Percentiles rank a stretch among this genome's conserved stretches.
Conservation (phyloP, 2,797 vertebrate species). For the Acanthurus lineatus region DNA sequence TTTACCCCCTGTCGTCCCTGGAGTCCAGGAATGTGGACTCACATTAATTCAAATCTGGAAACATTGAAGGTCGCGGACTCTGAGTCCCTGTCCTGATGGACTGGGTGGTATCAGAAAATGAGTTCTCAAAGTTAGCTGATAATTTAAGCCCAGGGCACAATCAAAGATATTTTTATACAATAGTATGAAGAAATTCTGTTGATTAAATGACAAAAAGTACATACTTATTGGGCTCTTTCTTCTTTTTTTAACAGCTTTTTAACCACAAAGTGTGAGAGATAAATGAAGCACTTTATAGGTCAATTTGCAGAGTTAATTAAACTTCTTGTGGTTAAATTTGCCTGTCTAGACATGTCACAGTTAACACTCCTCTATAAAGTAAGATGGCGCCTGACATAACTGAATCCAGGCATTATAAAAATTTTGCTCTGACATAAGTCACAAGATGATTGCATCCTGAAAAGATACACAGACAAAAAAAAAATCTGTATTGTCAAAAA, state of each 20-base stretch:
- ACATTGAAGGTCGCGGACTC: constrained; percentile 60
- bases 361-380: constrained; percentile 56
- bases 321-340: constrained; percentile 68
- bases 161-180: constrained; percentile 16
- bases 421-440: constrained; percentile 39
- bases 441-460: constrained; percentile 27
- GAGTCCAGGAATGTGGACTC: constrained; percentile 56
- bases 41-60: constrained; percentile 66
- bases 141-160: constrained; percentile 15
- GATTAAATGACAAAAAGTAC: constrained; percentile 37
- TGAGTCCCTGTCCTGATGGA: constrained; percentile 6
- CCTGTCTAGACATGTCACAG: constrained; percentile 76
- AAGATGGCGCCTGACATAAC: constrained; percentile 63
- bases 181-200: constrained; percentile 30
- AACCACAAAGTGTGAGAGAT: constrained; percentile 63
- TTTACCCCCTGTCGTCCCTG: constrained; percentile 52
- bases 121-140: constrained; percentile 48
- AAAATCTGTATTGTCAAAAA: constrained; percentile 51
- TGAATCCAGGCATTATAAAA: constrained; percentile 52
- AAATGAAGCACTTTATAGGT: constrained; percentile 76
- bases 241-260: constrained; percentile 11
- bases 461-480: constrained; percentile 36
- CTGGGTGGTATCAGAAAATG: constrained; percentile 65
- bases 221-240: constrained; percentile 20
- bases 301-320: constrained; percentile 76